These are phyloP conservation scores for Clarias platycephalus DNA, from an alignment of 2,797 vertebrate species.

Conservation along the genomic window DNA sequence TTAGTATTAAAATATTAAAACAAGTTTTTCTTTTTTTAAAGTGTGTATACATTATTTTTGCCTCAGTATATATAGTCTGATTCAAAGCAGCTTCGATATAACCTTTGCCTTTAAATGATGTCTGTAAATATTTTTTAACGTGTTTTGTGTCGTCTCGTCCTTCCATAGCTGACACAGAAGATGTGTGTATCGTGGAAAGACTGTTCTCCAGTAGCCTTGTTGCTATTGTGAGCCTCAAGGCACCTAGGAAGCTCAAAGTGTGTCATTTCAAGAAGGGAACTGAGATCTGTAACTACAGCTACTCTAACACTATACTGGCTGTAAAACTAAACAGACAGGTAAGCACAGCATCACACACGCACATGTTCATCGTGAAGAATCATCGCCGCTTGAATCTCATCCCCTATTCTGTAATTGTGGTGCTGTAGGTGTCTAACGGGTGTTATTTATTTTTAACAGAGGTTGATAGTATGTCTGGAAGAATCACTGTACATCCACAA, in stretches of 20 bases:
- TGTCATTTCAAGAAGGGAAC: slow-evolving; percentile 99
- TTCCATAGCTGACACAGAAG: slow-evolving; percentile 89
- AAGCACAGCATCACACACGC: background rate
- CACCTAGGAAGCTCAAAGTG: slow-evolving; percentile 96
- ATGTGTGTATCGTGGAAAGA: slow-evolving; percentile 97
- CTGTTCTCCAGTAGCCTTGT: slow-evolving; percentile 97
- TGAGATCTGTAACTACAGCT: slow-evolving; percentile 99
- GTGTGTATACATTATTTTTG: no score
- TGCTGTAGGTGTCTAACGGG: background rate
- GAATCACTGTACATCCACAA: slow-evolving; percentile 99
- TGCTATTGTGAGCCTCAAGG: slow-evolving; percentile 98
- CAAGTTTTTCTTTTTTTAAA: no score
- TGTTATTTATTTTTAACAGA: slow-evolving; percentile 67
- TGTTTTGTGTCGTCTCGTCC: background rate
- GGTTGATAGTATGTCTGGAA: slow-evolving; percentile 97
- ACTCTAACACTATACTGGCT: slow-evolving; percentile 97
- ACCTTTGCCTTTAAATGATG: background rate
- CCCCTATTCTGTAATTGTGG: background rate
- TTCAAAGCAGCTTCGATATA: background rate
- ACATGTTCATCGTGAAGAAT: background rate
- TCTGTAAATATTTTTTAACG: no score
- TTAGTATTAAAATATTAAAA: no score
- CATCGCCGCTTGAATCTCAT: background rate
- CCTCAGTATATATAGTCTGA: background rate
- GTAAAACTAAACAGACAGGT: slow-evolving; percentile 98